Conservation (phyloP, 2,113 vertebrate genomes). For the Zapornia atra region DNA sequence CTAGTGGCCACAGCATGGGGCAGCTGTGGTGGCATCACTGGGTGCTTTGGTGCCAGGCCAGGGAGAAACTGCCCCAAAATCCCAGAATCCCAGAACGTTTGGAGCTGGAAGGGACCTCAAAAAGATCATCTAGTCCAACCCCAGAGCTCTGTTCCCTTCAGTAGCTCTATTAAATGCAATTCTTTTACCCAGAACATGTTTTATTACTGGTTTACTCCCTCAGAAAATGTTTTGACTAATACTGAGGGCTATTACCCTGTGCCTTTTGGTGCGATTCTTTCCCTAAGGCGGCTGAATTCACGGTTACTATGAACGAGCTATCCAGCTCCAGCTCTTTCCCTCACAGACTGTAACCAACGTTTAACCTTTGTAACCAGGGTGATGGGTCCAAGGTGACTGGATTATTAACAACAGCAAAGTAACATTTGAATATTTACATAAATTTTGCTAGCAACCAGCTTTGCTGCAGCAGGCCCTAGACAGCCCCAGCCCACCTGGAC, state of each 20-base stretch:
- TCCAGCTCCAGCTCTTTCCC: neutral
- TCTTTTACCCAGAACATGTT: neutral
- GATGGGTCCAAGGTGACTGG: no score
- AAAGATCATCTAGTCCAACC: no score
- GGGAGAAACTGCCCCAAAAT: neutral
- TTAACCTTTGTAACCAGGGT: no score
- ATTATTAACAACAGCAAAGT: no score
- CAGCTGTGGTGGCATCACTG: neutral
- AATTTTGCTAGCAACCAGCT: no score
- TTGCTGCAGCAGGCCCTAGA: no score
- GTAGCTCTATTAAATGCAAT: neutral
- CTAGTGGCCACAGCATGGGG: fast-evolving
- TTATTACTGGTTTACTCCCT: neutral
- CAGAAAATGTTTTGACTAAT: neutral
- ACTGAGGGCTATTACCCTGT: neutral
- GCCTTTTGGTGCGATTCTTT: neutral
- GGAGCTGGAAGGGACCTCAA: no score
- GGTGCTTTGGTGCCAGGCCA: no score
- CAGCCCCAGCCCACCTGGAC: no score
- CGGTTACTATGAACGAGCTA: neutral
- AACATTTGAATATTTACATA: no score
- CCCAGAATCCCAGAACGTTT: no score
- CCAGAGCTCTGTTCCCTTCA: neutral
- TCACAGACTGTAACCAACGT: neutral
- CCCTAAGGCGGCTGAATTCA: neutral